Conservation (phyloP, 2,888 invertebrate species). For the Anoncus sp. region DNA sequence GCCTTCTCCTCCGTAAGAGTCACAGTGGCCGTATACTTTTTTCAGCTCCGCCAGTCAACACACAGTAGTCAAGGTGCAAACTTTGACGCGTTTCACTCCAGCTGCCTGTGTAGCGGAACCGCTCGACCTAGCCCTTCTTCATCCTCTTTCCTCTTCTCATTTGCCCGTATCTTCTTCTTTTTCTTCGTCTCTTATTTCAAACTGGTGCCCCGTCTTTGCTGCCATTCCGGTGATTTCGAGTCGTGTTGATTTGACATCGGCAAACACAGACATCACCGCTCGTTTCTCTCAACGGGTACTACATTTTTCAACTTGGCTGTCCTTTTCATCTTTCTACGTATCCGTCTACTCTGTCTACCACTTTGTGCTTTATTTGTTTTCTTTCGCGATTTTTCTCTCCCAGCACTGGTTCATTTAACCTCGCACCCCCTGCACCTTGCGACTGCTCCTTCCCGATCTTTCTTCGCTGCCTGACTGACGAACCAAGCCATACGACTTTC, state of each 20-base stretch:
- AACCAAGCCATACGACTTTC: constrained; percentile 12
- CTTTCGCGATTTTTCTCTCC: constrained; percentile 70
- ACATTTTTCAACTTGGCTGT: constrained; percentile 25
- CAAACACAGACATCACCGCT: constrained; percentile 74
- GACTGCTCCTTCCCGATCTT: constrained; percentile 14
- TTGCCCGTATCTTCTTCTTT: constrained; percentile 14
- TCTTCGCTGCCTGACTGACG: constrained; percentile 12
- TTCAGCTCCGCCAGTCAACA: constrained; percentile 14
- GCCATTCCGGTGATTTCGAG: constrained; percentile 78
- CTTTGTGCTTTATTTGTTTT: constrained; percentile 76
- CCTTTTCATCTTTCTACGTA: constrained; percentile 49
- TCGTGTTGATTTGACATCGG: constrained; percentile 81
- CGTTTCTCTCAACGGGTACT: constrained; percentile 18
- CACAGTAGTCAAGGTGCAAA: constrained; percentile 28
- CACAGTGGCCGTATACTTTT: constrained; percentile 30
- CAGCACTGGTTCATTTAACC: constrained; percentile 80
- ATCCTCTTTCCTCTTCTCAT: constrained; percentile 25
- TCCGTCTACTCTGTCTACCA: constrained; percentile 50
- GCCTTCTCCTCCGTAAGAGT: constrained; percentile 9
- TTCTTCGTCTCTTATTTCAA: constrained; percentile 24
- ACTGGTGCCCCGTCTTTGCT: constrained; percentile 30
- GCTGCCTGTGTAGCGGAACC: not conserved
- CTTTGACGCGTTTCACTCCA: constrained; percentile 26
- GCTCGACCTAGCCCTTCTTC: not conserved
- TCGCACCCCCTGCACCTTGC: constrained; percentile 22